Evolutionary conservation across 2,888 invertebrate species (phyloP).

Genomic region (Chloroclystis v-ata): DNA sequence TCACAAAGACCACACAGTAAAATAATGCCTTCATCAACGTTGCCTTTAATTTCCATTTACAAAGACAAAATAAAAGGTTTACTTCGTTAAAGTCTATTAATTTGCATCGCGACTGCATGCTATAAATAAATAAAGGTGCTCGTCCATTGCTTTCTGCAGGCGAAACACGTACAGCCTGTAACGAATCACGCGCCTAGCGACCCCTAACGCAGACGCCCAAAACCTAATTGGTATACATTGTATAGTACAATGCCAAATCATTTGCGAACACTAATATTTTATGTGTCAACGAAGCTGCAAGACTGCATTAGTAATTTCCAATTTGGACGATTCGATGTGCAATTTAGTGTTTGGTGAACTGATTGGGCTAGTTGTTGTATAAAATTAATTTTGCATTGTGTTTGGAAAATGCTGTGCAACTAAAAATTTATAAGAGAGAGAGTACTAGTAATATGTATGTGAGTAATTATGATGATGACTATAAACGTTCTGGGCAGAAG

Average conservation of each 20-base stretch:
- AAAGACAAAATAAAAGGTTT: not conserved
- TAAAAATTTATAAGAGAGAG: too few relatives aligned
- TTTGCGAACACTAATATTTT: constrained; percentile 20
- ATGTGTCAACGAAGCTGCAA: constrained; percentile 18
- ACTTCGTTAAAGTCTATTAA: constrained; percentile 2
- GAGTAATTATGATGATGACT: too few relatives aligned
- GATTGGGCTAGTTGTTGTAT: too few relatives aligned
- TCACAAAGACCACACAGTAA: not conserved
- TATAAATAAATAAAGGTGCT: constrained; percentile 23
- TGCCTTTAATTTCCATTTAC: not conserved
- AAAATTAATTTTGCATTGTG: too few relatives aligned
- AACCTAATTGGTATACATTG: constrained; percentile 17
- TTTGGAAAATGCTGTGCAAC: too few relatives aligned
- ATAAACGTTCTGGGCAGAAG: too few relatives aligned
- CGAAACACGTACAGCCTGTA: constrained; percentile 46
- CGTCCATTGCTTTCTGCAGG: constrained; percentile 32
- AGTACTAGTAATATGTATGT: too few relatives aligned
- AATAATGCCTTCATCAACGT: not conserved
- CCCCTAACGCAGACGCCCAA: constrained; percentile 29
- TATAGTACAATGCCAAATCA: constrained; percentile 18
- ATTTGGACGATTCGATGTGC: constrained; percentile 17
- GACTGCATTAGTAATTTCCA: constrained; percentile 17
- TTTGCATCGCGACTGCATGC: constrained; percentile 7
- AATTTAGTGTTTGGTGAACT: constrained; percentile 12
- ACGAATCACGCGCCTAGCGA: constrained; percentile 48